Conservation (phyloP, 1,140 invertebrate species). For the Lepidurus packardi region DNA sequence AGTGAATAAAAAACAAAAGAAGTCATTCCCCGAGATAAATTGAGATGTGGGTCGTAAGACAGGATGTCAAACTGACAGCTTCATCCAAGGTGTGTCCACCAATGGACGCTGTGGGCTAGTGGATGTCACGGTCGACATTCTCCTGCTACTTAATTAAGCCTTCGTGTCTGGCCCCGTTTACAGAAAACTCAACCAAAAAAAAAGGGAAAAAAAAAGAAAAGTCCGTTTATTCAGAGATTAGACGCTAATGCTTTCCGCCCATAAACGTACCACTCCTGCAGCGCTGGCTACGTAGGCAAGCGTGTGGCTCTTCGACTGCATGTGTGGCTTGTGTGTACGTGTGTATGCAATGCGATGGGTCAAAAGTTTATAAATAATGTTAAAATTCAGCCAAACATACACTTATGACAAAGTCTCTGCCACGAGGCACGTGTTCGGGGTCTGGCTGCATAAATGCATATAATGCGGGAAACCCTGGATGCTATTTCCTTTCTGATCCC, state of each 20-base stretch:
- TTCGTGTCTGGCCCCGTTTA: neutral
- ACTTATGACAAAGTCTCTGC: neutral
- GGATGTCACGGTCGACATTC: neutral
- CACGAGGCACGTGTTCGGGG: neutral
- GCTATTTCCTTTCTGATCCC: neutral
- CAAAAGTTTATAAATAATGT: neutral
- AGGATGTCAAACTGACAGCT: conserved; percentile 12
- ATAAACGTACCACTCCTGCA: no score
- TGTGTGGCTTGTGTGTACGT: neutral
- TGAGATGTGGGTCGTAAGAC: neutral
- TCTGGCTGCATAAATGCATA: neutral
- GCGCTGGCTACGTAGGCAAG: no score
- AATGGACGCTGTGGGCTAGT: neutral
- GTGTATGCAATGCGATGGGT: neutral
- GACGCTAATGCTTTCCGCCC: no score
- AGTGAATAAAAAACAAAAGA: no score
- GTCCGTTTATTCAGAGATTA: no score
- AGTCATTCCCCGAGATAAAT: no score
- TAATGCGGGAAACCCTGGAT: neutral
- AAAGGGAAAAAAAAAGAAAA: no score
- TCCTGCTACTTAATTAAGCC: neutral
- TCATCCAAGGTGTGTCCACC: neutral
- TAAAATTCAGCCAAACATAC: neutral
- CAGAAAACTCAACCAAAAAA: no score
- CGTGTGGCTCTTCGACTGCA: neutral